Evolutionary conservation across 2,113 vertebrate genomes (phyloP), one percentile per base, ranked within the genome.

Genomic region (Ornithorhynchus anatinus): DNA sequence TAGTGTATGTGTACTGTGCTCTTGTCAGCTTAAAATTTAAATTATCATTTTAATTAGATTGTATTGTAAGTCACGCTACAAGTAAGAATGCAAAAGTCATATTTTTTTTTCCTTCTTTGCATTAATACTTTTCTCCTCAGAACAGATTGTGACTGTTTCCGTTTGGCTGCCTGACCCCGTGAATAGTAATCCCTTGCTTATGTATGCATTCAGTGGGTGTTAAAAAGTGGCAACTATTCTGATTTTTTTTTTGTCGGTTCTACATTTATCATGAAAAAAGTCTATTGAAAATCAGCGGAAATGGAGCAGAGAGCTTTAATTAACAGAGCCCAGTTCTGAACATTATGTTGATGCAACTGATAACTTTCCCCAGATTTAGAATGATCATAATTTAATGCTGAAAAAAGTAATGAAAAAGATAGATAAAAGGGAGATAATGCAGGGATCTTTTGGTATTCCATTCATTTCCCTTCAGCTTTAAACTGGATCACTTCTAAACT

Each of bases 361-460:
- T 36, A 57, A 11, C 59, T 77, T 77, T 37, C 69, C 72, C 59
- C 42, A 72, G 5, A 29, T 8, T 20, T 59, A 52, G 78, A 52
- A 59, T 0, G 10, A 68, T 48, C 17, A 40, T 56, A 75, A 79
- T 64, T 58, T 59, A 88, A 68, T 5, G 8, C 43, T 44, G 19
- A 25, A 59, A 16, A 7, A 17, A 72, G 77, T 45, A 53, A 65
- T 3, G 25, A 71, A 67, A 33, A 61, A 68, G 32, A 66, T 38
- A 79, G 69, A 73, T 67, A 71, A 67, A 67, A 60, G 89, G 9
- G 63, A 77, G 39, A 63, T 67, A 86, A 80, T 78, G 56, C 14
- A 32, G n/a, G 52, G 58, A 72, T 48, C 80, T 85, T 82, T 81
- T 75, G n/a, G 78, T 58, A 82, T 68, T 81, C 82, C 25, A 8